Evolutionary conservation across 2,888 invertebrate genomes (phyloP).

Genomic region (Rutpela maculata): DNA sequence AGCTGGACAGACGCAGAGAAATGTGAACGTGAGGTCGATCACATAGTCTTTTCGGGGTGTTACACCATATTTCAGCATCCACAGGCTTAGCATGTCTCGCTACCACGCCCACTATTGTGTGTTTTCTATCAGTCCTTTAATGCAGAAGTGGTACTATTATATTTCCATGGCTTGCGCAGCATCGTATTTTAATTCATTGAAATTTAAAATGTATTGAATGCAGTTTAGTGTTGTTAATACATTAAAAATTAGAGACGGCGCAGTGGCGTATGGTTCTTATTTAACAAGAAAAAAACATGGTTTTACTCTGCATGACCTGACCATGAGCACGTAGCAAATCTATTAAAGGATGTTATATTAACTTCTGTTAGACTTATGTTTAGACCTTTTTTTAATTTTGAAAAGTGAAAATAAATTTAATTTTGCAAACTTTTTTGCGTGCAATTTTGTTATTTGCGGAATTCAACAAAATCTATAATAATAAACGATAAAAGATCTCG

Average conservation of each 20-base stretch:
- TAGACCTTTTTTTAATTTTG: too few species aligned
- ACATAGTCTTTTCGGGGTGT: constrained; percentile 11
- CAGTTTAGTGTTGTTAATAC: background rate
- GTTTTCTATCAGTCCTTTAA: background rate
- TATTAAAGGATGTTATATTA: too few species aligned
- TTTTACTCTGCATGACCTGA: too few species aligned
- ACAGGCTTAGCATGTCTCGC: background rate
- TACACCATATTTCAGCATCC: constrained; percentile 11
- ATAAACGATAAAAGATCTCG: too few species aligned
- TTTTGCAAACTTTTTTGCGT: too few species aligned
- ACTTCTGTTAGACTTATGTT: too few species aligned
- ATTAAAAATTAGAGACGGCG: background rate
- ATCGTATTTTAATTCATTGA: background rate
- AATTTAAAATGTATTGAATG: background rate
- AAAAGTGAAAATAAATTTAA: too few species aligned
- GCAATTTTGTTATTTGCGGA: too few species aligned
- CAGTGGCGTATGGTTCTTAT: background rate
- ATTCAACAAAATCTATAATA: too few species aligned
- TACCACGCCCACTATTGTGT: constrained; percentile 7
- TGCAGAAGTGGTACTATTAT: background rate
- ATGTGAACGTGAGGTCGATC: constrained; percentile 11
- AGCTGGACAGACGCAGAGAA: background rate
- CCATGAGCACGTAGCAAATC: too few species aligned
- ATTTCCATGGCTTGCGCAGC: background rate
- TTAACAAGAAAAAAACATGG: background rate